Base-by-base conservation (phyloP, 1,140 invertebrate genomes). In the Lepidurus apus region DNA sequence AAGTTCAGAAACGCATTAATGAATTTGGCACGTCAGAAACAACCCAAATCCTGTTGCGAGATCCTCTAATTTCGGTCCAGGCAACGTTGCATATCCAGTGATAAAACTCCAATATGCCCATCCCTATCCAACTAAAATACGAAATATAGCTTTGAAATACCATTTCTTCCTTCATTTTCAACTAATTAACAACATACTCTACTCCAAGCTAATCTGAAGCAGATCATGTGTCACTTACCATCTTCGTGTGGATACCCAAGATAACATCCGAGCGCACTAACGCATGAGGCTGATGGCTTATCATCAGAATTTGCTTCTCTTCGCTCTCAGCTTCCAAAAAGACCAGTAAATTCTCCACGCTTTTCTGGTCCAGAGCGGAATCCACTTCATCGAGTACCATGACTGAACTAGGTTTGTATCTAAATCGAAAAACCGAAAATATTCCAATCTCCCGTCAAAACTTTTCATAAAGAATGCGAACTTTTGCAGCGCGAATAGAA, bases 321-420 rank as follows among this genome's bases (percentile, higher is more conserved):
- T 17, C 6, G 8, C 53, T 65, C 53, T 65, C 53, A n/a, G 6
- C 21, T 65, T 17, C 17, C 53, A 65, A 65, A 17, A 65, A 65
- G 21, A 0, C 53, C 53, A 65, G 21, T 21, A 65, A 8, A 21
- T 65, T 65, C 6, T 13, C 8, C 53, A 65, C 9, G 13, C 53
- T 13, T 21, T 65, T 21, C 13, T 65, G 17, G 21, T 65, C 53
- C 13, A 65, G 3, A 21, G 53, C 53, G 7, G 53, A 9, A 17
- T 65, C 53, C 13, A 65, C 53, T 65, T 65, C 53, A 65, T 65
- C 53, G 1, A 65, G 53, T n/a, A 65, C 53, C 53, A 65, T 65
- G 7, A 65, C 13, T n/a, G 53, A 21, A 17, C 53, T 65, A 8
- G 53, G 53, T 21, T 7, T n/a, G 13, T 7, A 65, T 21, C 53